These are phyloP conservation scores for Oryzaephilus surinamensis DNA, from an alignment of 1,140 invertebrate species.

Conservation along the genomic window DNA sequence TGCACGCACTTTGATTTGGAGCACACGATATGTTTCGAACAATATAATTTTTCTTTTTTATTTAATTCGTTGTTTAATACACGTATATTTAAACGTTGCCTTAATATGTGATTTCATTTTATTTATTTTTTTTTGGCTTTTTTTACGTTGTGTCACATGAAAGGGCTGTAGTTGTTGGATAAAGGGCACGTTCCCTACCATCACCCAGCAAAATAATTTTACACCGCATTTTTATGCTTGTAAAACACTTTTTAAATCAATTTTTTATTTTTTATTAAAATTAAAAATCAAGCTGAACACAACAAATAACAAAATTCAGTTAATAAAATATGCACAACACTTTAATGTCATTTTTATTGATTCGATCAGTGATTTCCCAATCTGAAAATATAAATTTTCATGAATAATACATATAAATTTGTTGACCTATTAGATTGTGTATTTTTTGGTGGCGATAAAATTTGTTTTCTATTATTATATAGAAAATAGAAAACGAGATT, in stretches of 20 bases:
- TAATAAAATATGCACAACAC: neutral
- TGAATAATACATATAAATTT: too few species aligned
- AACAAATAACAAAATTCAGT: neutral
- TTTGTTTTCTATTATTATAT: too few species aligned
- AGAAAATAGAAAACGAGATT: too few species aligned
- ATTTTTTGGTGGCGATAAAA: too few species aligned
- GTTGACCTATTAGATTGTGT: too few species aligned
- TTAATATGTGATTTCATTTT: neutral
- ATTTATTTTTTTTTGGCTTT: neutral
- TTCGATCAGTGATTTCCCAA: neutral
- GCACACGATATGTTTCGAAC: neutral
- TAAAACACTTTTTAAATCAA: slow-evolving; percentile 3
- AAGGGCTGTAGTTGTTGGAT: slow-evolving; percentile 4
- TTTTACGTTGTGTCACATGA: slow-evolving; percentile 13
- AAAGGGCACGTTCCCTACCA: slow-evolving; percentile 27
- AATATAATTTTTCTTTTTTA: neutral
- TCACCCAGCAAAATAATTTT: slow-evolving; percentile 16
- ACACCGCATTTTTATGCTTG: slow-evolving; percentile 8
- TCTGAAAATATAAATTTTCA: too few species aligned
- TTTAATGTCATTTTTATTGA: slow-evolving; percentile 1
- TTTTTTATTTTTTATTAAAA: too few species aligned
- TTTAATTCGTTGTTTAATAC: slow-evolving; percentile 1
- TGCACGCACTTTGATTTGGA: neutral
- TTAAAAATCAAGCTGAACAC: too few species aligned
- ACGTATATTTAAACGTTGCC: neutral